Percentiles rank a stretch among this genome's conserved stretches.
Conservation (phyloP, 2,888 invertebrate species). For the Lasioglossum leucozonium region DNA sequence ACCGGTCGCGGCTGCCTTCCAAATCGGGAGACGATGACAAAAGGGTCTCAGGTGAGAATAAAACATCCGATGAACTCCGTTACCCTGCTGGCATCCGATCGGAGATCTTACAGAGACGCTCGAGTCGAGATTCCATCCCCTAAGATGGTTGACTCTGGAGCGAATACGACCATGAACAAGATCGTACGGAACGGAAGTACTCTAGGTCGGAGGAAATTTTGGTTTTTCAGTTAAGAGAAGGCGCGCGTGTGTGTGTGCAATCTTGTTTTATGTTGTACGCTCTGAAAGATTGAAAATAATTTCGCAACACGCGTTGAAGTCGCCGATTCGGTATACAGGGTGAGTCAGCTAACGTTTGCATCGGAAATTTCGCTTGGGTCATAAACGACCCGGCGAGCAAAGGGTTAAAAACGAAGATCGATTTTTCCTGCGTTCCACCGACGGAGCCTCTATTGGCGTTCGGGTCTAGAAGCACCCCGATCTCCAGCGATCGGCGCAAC, state of each 20-base stretch:
- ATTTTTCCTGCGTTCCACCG: not conserved
- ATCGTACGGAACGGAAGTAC: no score
- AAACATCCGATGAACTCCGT: not conserved
- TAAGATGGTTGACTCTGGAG: not conserved
- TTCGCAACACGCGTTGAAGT: not conserved
- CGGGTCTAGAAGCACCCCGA: not conserved
- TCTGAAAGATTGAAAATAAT: not conserved
- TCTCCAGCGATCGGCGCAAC: not conserved
- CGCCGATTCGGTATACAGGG: no score
- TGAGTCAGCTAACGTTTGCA: no score
- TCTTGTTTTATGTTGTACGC: no score
- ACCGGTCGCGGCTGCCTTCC: slow-evolving; percentile 22
- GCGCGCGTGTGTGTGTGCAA: no score
- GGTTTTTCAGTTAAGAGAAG: no score
- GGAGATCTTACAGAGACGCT: not conserved
- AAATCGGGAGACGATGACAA: slow-evolving; percentile 26
- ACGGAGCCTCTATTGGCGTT: not conserved
- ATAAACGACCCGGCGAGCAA: no score
- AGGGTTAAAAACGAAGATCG: not conserved
- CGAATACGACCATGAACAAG: not conserved
- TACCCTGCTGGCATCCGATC: not conserved
- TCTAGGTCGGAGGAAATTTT: no score
- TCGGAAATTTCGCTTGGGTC: no score
- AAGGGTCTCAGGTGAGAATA: slow-evolving; percentile 17
- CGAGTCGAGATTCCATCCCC: not conserved